phyloP scores from a whole-genome alignment of 2,888 invertebrate genomes.

The Tenthredo scrophulariae region DNA sequence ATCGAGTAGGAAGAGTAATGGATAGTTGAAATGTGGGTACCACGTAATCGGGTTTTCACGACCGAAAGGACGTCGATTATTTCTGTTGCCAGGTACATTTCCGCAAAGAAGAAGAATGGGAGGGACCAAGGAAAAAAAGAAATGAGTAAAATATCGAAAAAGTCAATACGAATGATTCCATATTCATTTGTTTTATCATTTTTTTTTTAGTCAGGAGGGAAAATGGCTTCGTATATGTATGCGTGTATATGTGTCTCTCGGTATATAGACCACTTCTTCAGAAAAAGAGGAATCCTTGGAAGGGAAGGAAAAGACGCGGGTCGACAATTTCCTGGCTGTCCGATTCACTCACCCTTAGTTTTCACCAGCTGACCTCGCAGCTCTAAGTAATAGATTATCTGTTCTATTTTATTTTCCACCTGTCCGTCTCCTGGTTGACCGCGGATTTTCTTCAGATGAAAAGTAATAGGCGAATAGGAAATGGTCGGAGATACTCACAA shows the following conservation, averaged over 20 bases:
- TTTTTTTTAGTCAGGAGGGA: background rate
- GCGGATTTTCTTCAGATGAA: background rate
- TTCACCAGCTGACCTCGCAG: conserved; percentile 51
- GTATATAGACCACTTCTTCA: background rate
- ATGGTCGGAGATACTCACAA: too few relatives aligned
- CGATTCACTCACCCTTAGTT: conserved; percentile 57
- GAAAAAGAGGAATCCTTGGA: conserved; percentile 18
- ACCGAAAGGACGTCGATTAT: conserved; percentile 21
- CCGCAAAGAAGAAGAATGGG: background rate
- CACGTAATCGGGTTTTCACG: conserved; percentile 19
- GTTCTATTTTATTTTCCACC: conserved; percentile 13
- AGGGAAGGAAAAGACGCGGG: conserved; percentile 29
- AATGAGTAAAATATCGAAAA: conserved; percentile 51
- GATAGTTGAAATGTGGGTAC: background rate
- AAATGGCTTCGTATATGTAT: background rate
- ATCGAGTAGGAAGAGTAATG: conserved; percentile 16
- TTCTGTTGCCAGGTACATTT: background rate
- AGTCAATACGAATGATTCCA: background rate
- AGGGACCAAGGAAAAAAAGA: background rate
- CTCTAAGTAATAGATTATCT: conserved; percentile 58
- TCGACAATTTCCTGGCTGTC: conserved; percentile 60
- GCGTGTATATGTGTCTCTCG: background rate
- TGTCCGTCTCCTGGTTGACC: background rate
- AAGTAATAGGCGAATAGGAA: background rate
- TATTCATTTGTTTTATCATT: background rate